phyloP scores from a whole-genome alignment of 2,113 vertebrate species.

The Plotosus lineatus region DNA sequence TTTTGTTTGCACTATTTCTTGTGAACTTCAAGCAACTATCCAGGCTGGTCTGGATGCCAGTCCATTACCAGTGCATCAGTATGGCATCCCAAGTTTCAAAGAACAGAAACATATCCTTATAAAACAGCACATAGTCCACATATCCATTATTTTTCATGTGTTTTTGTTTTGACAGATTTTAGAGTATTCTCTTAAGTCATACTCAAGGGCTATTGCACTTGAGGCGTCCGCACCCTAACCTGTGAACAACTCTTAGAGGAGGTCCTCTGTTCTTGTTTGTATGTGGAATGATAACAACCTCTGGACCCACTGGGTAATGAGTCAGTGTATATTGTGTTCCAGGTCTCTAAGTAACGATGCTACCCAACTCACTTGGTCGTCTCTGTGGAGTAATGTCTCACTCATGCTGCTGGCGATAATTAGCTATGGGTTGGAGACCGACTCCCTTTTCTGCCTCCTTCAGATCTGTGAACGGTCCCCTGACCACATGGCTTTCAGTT shows the following conservation, averaged over 20 bases:
- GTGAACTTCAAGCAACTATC: neutral
- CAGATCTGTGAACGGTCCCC: conserved; percentile 35
- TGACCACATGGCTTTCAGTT: conserved; percentile 27
- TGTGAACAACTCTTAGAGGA: conserved; percentile 33
- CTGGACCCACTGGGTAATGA: conserved; percentile 50
- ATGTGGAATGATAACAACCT: conserved; percentile 27
- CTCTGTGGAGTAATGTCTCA: conserved; percentile 54
- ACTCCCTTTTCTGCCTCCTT: conserved; percentile 42
- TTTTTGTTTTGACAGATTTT: conserved; percentile 44
- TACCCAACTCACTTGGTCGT: conserved; percentile 61
- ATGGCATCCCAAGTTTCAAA: neutral
- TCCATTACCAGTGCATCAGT: neutral
- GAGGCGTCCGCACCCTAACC: conserved; percentile 45
- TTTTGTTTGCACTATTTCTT: no score
- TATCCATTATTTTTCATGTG: conserved; percentile 11
- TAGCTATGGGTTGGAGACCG: conserved; percentile 51
- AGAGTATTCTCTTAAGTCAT: conserved; percentile 41
- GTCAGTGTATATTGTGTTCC: conserved; percentile 68
- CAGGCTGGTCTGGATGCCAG: neutral
- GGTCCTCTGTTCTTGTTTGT: conserved; percentile 37
- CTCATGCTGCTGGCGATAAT: conserved; percentile 53
- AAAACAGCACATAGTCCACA: neutral
- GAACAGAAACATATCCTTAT: neutral
- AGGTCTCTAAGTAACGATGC: conserved; percentile 74
- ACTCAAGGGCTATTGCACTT: conserved; percentile 32